Conservation (phyloP, 2,113 vertebrate genomes). For the Muscicapa adusta region DNA sequence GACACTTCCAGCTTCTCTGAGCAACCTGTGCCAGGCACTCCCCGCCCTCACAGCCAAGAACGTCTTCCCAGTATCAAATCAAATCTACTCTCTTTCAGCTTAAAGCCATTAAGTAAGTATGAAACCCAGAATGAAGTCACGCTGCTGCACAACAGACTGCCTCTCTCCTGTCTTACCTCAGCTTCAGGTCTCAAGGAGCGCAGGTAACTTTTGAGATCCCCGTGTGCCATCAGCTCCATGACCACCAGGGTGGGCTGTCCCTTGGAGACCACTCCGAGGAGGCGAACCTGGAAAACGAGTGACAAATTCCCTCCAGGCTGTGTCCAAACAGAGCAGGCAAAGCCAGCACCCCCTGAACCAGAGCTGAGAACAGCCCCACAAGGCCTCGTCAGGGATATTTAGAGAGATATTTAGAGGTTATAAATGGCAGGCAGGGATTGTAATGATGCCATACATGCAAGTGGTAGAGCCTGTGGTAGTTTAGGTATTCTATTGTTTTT, state of each 20-base stretch:
- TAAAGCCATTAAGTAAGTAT: not conserved
- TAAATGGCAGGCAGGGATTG: not conserved
- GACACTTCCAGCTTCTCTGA: not conserved
- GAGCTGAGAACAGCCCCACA: not conserved
- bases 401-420: not conserved
- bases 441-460: not conserved
- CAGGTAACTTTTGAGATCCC: constrained; percentile 94
- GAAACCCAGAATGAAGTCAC: not conserved
- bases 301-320: not conserved
- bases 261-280: constrained; percentile 95
- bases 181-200: constrained; percentile 88
- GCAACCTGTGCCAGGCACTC: not conserved
- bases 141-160: not conserved
- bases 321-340: not conserved
- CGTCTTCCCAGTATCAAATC: not conserved
- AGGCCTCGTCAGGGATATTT: not conserved
- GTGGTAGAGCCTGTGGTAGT: not conserved
- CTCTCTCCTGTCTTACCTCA: constrained; percentile 75
- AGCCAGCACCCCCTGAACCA: not conserved
- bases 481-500: not conserved
- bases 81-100: not conserved
- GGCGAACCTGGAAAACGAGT: constrained; percentile 78
- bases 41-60: too few species aligned
- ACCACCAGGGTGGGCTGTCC: constrained; percentile 93
- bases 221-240: constrained; percentile 97